Evolutionary conservation across 92 coral and sea anemone species (phyloP).

Genomic region (Paragorgia papillata): DNA sequence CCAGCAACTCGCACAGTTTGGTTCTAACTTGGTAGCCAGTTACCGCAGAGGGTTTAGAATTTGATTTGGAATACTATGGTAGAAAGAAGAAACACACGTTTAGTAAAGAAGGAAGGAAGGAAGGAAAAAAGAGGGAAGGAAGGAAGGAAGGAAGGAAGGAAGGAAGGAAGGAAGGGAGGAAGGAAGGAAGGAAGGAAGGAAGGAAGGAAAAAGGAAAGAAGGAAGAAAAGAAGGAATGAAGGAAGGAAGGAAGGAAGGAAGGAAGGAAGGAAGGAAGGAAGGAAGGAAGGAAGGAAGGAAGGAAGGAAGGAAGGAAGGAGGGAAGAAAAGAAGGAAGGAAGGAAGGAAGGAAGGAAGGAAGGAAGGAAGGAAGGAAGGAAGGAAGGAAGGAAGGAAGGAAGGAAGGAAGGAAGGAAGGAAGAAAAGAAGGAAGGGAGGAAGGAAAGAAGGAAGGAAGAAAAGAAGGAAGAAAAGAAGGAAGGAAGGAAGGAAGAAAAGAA

Average conservation of each 20-base stretch:
- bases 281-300: background rate
- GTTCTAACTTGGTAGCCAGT: slow-evolving; percentile 42
- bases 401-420: slow-evolving; percentile 25
- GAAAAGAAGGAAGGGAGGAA: slow-evolving; percentile 7
- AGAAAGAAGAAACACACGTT: no score
- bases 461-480: slow-evolving; percentile 8
- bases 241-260: slow-evolving; percentile 14
- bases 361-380: slow-evolving; percentile 4
- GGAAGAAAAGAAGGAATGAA: slow-evolving; percentile 10
- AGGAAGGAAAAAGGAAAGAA: background rate
- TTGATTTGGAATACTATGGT: slow-evolving; percentile 82
- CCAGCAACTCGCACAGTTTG: slow-evolving; percentile 19
- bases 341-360: slow-evolving; percentile 12
- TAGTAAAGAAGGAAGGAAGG: background rate
- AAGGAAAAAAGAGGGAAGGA: background rate
- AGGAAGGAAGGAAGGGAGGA: background rate
- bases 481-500: background rate
- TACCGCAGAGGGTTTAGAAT: slow-evolving; percentile 72
- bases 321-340: background rate
- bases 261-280: slow-evolving; percentile 1
- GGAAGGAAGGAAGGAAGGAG: slow-evolving; percentile 2
- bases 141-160: slow-evolving; percentile 1
- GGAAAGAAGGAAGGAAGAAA: slow-evolving; percentile 22
- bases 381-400: slow-evolving; percentile 10
- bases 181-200: background rate